Evolutionary conservation across 23 tunicate species (phyloP).

Genomic region (Styela plicata): DNA sequence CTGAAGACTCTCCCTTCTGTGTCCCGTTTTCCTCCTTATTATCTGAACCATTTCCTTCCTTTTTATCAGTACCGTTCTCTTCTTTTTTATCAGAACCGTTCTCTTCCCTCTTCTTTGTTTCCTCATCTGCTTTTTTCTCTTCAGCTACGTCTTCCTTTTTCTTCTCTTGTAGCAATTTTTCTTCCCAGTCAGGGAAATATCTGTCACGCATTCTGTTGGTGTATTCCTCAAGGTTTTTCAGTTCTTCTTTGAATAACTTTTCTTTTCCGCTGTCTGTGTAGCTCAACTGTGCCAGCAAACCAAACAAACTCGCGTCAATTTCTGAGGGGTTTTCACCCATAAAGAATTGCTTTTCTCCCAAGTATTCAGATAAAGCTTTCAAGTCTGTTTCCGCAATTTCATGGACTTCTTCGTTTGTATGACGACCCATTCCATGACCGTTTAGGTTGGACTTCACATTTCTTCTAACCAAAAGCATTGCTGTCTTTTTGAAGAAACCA

Average conservation of each 20-base stretch:
- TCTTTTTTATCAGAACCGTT: neutral
- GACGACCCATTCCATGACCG: slow-evolving; percentile 49
- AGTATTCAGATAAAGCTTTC: slow-evolving; percentile 37
- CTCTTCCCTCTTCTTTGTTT: neutral
- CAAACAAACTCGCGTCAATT: slow-evolving; percentile 45
- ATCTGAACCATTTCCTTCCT: neutral
- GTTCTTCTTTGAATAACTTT: slow-evolving; percentile 17
- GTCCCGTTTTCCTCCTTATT: neutral
- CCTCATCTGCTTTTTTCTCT: neutral
- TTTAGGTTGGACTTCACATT: neutral
- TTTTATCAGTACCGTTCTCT: too few relatives aligned
- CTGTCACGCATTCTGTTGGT: slow-evolving; percentile 44
- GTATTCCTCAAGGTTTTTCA: slow-evolving; percentile 33
- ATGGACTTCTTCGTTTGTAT: slow-evolving; percentile 31
- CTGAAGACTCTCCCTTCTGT: neutral
- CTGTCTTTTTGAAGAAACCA: slow-evolving; percentile 5
- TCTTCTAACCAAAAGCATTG: neutral
- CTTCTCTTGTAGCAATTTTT: slow-evolving; percentile 5
- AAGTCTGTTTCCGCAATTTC: slow-evolving; percentile 38
- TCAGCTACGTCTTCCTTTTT: neutral
- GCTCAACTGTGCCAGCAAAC: slow-evolving; percentile 18
- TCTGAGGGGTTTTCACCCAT: slow-evolving; percentile 38
- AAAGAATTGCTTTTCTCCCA: slow-evolving; percentile 48
- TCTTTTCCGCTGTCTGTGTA: slow-evolving; percentile 23
- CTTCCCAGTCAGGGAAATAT: slow-evolving; percentile 59